A percentile compares a stretch with the other conserved stretches of the same genome.
phyloP scores from a whole-genome alignment of 2,888 invertebrate genomes.

The Acanthosoma haemorrhoidale region DNA sequence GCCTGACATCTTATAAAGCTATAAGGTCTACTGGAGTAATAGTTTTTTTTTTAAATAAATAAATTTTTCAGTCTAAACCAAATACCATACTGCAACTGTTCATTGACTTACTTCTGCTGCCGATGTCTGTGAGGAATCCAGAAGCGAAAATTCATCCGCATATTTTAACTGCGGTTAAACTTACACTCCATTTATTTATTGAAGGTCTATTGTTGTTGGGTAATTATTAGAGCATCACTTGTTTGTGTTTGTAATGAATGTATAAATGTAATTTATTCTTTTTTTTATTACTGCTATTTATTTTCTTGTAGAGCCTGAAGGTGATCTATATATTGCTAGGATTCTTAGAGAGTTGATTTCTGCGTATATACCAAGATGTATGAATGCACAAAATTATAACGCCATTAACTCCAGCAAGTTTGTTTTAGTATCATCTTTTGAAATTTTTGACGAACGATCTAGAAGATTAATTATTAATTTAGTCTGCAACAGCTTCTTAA shows the following conservation, averaged over 20 bases:
- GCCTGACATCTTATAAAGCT: no score
- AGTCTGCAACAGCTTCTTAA: conserved; percentile 39
- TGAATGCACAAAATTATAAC: conserved; percentile 34
- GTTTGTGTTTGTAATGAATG: no score
- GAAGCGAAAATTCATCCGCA: conserved; percentile 48
- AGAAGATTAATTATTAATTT: conserved; percentile 40
- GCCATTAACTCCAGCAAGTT: conserved; percentile 32
- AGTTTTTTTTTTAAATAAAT: neutral
- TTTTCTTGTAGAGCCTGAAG: conserved; percentile 38
- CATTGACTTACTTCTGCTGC: conserved; percentile 51
- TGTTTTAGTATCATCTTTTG: conserved; percentile 17
- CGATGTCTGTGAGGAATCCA: conserved; percentile 49
- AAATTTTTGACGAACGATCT: conserved; percentile 32
- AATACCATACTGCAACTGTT: conserved; percentile 52
- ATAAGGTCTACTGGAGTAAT: neutral
- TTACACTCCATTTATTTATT: conserved; percentile 52
- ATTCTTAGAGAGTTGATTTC: conserved; percentile 39
- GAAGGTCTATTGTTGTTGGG: conserved; percentile 52
- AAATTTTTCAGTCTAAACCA: conserved; percentile 41
- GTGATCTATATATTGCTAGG: conserved; percentile 40
- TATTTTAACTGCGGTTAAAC: conserved; percentile 49
- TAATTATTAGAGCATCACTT: conserved; percentile 42
- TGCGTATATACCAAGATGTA: conserved; percentile 43
- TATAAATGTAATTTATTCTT: neutral
- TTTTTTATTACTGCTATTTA: neutral